These are phyloP conservation scores for Geotria australis DNA, from an alignment of 2,797 vertebrate genomes.

Conservation along the genomic window DNA sequence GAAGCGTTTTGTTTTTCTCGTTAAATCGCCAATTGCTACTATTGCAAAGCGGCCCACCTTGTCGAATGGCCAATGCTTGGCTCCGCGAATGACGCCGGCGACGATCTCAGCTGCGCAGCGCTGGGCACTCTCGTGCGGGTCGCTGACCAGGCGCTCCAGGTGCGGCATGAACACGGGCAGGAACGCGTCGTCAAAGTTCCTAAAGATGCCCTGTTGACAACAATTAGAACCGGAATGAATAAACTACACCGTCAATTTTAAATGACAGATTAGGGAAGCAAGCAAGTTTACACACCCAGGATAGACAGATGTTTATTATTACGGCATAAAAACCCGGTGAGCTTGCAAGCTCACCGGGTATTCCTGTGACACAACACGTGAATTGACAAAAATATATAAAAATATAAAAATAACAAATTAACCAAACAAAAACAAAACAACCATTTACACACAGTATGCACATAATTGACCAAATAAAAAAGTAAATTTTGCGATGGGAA, in stretches of 20 bases:
- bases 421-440: too few species aligned
- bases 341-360: too few species aligned
- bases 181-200: constrained; percentile 60
- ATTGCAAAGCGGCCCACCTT: constrained; percentile 11
- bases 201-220: constrained; percentile 43
- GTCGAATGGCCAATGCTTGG: constrained; percentile 65
- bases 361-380: too few species aligned
- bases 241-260: too few species aligned
- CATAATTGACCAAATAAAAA: too few species aligned
- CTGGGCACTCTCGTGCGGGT: constrained; percentile 76
- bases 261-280: too few species aligned
- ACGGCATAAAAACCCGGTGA: not conserved
- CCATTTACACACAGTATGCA: too few species aligned
- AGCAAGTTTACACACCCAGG: too few species aligned
- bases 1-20: too few species aligned
- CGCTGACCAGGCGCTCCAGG: constrained; percentile 49
- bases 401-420: not conserved
- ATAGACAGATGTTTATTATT: not conserved
- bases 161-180: constrained; percentile 47
- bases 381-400: not conserved
- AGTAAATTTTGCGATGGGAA: too few species aligned
- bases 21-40: too few species aligned
- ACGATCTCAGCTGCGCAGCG: constrained; percentile 80
- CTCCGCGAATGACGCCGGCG: constrained; percentile 71
- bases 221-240: not conserved